Percentiles rank a stretch among this genome's conserved stretches.
phyloP scores from a whole-genome alignment of 2,797 vertebrate genomes.

The Danio kyathit region DNA sequence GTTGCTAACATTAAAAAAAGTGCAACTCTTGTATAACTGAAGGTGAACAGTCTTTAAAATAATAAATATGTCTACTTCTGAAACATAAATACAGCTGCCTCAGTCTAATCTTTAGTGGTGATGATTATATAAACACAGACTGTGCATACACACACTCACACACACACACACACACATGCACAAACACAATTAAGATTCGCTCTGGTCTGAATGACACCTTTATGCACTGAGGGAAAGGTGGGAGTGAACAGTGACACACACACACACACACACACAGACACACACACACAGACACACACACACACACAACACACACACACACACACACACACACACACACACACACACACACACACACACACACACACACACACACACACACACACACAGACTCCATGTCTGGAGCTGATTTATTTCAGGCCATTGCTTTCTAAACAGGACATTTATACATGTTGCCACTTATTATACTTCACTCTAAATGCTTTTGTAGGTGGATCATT shows the following conservation, averaged over 20 bases:
- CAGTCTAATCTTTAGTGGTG: not conserved
- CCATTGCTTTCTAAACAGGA: conserved; percentile 14
- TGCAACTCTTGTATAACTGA: not conserved
- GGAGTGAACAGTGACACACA: conserved; percentile 2
- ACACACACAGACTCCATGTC: conserved; percentile 31
- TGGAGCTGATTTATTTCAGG: conserved; percentile 42
- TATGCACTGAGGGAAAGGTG: conserved; percentile 14
- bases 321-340: too few relatives aligned
- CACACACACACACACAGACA: conserved; percentile 1
- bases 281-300: too few relatives aligned
- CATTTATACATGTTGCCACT: not conserved
- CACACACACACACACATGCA: not conserved
- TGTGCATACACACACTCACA: not conserved
- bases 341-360: too few relatives aligned
- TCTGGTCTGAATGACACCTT: conserved; percentile 42
- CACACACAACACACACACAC: too few relatives aligned
- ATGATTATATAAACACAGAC: conserved; percentile 25
- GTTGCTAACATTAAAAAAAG: not conserved
- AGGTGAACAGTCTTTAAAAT: not conserved
- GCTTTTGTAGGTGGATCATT: conserved; percentile 22
- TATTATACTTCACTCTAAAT: conserved; percentile 44
- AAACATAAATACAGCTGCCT: conserved; percentile 14
- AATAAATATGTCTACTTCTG: conserved; percentile 6
- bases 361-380: too few relatives aligned
- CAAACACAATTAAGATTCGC: not conserved